Conservation (phyloP, 2,113 vertebrate genomes). For the Lophotis ruficrista region DNA sequence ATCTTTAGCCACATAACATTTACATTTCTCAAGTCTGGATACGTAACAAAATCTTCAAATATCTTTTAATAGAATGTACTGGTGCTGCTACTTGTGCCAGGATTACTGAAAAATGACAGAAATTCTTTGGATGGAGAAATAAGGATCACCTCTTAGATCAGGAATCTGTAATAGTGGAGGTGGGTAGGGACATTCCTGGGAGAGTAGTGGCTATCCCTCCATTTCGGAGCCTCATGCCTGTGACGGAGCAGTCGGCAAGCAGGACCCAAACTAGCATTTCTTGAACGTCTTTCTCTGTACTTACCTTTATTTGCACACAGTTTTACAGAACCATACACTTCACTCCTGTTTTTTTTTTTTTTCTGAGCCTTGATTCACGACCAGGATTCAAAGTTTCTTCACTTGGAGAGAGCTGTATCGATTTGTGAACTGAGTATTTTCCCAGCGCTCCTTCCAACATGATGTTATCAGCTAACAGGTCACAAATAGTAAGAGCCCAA, state of each 20-base stretch:
- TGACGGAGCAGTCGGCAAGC: not conserved
- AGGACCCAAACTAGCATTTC: not conserved
- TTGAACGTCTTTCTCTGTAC: not conserved
- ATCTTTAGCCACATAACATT: not conserved
- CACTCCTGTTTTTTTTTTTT: not conserved
- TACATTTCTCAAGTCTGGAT: not conserved
- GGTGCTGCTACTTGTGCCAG: not conserved
- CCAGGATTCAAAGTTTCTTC: not conserved
- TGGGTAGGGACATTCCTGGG: not conserved
- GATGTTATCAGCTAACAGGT: not conserved
- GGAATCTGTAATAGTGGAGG: not conserved
- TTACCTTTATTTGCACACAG: not conserved
- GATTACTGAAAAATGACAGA: not conserved
- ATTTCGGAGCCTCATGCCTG: not conserved
- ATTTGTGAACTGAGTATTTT: not conserved
- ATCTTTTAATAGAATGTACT: not conserved
- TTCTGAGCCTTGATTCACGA: not conserved
- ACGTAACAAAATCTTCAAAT: not conserved
- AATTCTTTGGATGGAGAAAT: not conserved
- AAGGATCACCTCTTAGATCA: not conserved
- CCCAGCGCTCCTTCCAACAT: not conserved
- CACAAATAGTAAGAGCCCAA: not conserved
- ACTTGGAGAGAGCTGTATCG: not conserved
- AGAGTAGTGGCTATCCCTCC: not conserved
- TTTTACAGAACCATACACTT: not conserved